Evolutionary conservation across 2,888 invertebrate species (phyloP), one percentile per base, ranked within the genome.

Genomic region (Tetragonisca angustula): DNA sequence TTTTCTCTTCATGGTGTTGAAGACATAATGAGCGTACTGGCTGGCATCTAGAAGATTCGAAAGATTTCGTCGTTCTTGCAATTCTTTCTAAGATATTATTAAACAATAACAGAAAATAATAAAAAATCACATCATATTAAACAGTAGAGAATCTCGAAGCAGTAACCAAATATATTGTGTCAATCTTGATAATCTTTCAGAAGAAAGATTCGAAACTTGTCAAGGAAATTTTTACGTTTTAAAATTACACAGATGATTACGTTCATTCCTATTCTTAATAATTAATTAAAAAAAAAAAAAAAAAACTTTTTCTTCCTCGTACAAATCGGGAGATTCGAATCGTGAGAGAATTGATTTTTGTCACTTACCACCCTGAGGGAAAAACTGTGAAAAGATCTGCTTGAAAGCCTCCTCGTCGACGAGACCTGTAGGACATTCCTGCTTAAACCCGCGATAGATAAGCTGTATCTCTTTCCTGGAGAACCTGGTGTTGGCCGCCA

Each of bases 381-480:
- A 98, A 95, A 98, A 98, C 95, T 98, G 98, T 0, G 97, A 96
- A 95, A 98, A 98, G 89, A 98, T 98, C 90, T 97, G 96, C 94
- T 98, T 98, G 95, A 98, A 98, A 3, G 97, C 96, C 77, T 98
- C 98, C 92, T 98, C 98, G 91, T 98, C 98, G 67, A 98, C 98
- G 92, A 98, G 96, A 1, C 98, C 98, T 0, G 97, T 96, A 0
- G 98, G 97, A 93, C 97, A 97, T 94, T 97, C 97, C 96, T 98
- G 98, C 93, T 98, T 98, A 94, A 98, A 98, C 3, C 98, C 98
- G 68, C 98, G 95, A 95, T 98, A 98, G 95, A 98, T 98, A 87
- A 98, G 96, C 93, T 98, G 98, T 91, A 98, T 97, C 95, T 98
- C 98, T 92, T 97, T 97, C 88, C 96, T 95, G 5, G 97, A 96